Conservation (phyloP, 2,888 invertebrate species). For the Myopa tessellatipennis region DNA sequence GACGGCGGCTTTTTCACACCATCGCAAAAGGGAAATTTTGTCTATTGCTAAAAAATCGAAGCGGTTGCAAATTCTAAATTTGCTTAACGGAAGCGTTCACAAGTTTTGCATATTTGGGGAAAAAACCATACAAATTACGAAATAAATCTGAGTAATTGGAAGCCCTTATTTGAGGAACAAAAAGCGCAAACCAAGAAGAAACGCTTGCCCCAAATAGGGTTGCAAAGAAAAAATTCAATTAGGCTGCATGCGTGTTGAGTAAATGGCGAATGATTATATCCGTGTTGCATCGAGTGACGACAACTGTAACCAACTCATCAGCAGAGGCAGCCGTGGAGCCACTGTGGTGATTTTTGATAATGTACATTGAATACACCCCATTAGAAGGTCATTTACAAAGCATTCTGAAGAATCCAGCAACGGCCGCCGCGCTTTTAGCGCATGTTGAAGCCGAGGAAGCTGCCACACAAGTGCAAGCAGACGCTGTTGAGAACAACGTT, state of each 20-base stretch:
- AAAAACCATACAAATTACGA: no score
- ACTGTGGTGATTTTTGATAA: slow-evolving; percentile 46
- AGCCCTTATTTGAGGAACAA: no score
- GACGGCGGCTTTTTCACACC: slow-evolving; percentile 49
- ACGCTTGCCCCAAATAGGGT: slow-evolving; percentile 25
- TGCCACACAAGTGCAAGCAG: slow-evolving; percentile 42
- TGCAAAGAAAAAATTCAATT: slow-evolving; percentile 14
- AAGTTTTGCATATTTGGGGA: no score
- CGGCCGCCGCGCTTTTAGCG: slow-evolving; percentile 46
- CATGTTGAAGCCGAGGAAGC: slow-evolving; percentile 46
- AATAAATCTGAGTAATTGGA: no score
- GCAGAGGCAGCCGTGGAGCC: slow-evolving; percentile 32
- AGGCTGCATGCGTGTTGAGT: slow-evolving; percentile 23
- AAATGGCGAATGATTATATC: slow-evolving; percentile 41
- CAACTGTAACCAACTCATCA: slow-evolving; percentile 18
- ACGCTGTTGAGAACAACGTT: slow-evolving; percentile 29
- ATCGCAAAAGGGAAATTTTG: slow-evolving; percentile 37
- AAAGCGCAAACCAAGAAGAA: background rate
- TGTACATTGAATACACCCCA: slow-evolving; percentile 53
- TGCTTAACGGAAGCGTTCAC: no score
- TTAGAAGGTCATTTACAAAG: slow-evolving; percentile 51
- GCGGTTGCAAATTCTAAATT: background rate
- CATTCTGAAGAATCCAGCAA: slow-evolving; percentile 48
- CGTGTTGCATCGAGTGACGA: slow-evolving; percentile 15
- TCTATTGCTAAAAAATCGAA: slow-evolving; percentile 29